Base-by-base conservation (phyloP, 2,113 vertebrate species). In the Chloropsis hardwickii region DNA sequence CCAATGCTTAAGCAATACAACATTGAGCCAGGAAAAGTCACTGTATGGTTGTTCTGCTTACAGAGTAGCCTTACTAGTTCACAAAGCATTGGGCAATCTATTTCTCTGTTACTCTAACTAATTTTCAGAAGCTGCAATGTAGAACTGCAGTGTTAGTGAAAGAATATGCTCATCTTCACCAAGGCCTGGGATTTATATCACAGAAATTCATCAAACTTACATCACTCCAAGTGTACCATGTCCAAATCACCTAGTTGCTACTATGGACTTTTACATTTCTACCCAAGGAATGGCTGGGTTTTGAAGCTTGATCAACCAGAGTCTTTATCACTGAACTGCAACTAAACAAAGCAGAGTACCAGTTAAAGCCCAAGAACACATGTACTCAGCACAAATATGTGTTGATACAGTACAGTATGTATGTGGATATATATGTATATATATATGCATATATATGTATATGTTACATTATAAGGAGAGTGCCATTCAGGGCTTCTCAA, bases 341-440 rank as follows among this genome's bases (percentile, higher is more conserved):
- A 92, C 87, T 90, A 93, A 96, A 94, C 51, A 93, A 93, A 96
- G 96, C 93, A 86, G 90, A 96, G 85, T 94, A 96, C 93, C 86
- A 92, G 86, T 92, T 74, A 94, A 95, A 96, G 90, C 79, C 90
- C 77, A 95, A 90, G 88, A 94, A 86, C 92, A 96, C 90, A 66
- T 44, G 90, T 90, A 94, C 90, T 86, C 96, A 90, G 90, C 79
- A 96, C 78, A 82, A 82, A 84, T 79, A 97, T 69, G 91, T 92
- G 71, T 92, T 94, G 92, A 91, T 95, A 95, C 83, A 90, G 70
- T 86, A 82, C 61, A 24, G 87, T 66, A 94, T 71, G 81, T 87
- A 92, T 86, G 72, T 92, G 48, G 48, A 83, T 90, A 33, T 66
- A 8, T 90, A 58, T 80, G 58, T 87, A 33, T 83, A 80, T 81